A percentile compares a stretch with the other conserved stretches of the same genome.
phyloP scores from a whole-genome alignment of 2,113 vertebrate species.

The Lanius ludovicianus region DNA sequence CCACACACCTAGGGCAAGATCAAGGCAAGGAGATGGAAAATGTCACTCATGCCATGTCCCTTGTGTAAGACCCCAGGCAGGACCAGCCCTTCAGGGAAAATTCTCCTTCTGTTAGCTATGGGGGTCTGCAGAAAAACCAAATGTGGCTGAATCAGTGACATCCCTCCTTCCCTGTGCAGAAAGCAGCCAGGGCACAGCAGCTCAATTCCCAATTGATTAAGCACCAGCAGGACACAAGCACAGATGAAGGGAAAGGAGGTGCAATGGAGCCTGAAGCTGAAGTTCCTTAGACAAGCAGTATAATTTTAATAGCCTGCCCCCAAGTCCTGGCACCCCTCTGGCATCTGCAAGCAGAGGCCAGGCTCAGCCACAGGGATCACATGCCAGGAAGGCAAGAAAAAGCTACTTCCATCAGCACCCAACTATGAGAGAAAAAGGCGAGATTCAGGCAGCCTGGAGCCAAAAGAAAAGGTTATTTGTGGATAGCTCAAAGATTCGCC shows the following conservation, averaged over 20 bases:
- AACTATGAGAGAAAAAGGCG: background rate
- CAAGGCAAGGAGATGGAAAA: background rate
- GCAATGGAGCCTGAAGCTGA: background rate
- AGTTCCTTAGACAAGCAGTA: background rate
- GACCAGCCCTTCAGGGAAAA: background rate
- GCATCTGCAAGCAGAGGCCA: background rate
- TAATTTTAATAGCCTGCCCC: background rate
- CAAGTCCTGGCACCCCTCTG: background rate
- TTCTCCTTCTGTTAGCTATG: background rate
- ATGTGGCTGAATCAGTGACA: background rate
- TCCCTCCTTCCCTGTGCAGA: no score
- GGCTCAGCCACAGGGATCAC: background rate
- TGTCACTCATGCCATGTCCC: fast-evolving
- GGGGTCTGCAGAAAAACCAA: background rate
- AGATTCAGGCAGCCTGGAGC: background rate
- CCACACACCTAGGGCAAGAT: background rate
- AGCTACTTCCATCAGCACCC: background rate
- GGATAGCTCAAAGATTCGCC: background rate
- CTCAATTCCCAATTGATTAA: fast-evolving
- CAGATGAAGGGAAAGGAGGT: background rate
- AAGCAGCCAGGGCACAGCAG: background rate
- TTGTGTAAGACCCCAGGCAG: background rate
- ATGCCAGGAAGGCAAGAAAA: background rate
- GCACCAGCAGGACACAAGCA: background rate
- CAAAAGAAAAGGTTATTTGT: conserved; percentile 1